Evolutionary conservation across 2,888 invertebrate species (phyloP).

Genomic region (Aphidius colemani): DNA sequence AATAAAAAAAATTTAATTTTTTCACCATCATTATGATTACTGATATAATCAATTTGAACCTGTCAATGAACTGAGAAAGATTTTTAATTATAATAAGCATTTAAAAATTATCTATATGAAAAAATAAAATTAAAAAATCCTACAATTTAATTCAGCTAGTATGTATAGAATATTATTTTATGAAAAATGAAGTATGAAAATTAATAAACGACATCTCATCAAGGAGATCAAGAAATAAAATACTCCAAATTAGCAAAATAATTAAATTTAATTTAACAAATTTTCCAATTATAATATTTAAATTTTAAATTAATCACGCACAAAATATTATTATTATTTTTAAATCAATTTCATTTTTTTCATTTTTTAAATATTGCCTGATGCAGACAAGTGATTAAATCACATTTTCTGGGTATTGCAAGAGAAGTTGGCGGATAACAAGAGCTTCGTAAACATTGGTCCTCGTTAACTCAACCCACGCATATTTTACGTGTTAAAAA

Average conservation of each 20-base stretch:
- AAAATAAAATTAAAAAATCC: no score
- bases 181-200: no score
- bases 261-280: no score
- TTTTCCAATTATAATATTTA: background rate
- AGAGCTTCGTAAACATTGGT: constrained; percentile 48
- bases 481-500: constrained; percentile 48
- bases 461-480: constrained; percentile 55
- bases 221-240: no score
- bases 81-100: background rate
- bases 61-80: background rate
- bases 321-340: constrained; percentile 22
- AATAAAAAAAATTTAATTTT: background rate
- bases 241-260: no score
- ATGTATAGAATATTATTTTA: no score
- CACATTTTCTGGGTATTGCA: constrained; percentile 18
- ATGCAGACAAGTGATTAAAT: constrained; percentile 27
- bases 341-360: background rate
- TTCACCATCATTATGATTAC: constrained; percentile 4
- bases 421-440: constrained; percentile 46
- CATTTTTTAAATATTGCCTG: constrained; percentile 21
- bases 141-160: no score
- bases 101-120: background rate
- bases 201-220: no score
- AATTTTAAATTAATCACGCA: constrained; percentile 5
- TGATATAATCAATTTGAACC: background rate